Base-by-base conservation (phyloP, 2,113 vertebrate species). In the Tyrannus savana region DNA sequence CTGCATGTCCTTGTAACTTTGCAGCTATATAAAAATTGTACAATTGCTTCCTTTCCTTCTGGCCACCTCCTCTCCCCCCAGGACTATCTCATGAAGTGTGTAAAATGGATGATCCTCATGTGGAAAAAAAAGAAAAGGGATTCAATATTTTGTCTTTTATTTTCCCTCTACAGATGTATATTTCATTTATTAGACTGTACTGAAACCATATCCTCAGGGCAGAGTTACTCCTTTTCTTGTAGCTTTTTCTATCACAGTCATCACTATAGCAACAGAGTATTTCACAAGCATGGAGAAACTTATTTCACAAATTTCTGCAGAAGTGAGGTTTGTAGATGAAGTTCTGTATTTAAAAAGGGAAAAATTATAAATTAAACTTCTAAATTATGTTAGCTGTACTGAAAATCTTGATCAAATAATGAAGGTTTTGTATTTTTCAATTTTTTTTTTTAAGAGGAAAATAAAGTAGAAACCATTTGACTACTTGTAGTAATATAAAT, bases 151-250 rank as follows among this genome's bases (percentile, higher is more conserved):
- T 84, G 42, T 82, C 35, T 35, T 93, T 71, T 73, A 75, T 75
- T 90, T 93, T 85, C 58, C 39, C 33, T 92, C 72, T 90, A 73
- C 39, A 83, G 27, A 30, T 83, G 49, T 85, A 89, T 77, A 92
- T 83, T 90, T 94, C 33, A 84, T 90, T 95, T 96, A 83, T 94
- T 92, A 77, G 39, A 59, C 46, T 77, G 74, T 55, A 95, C 78
- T 92, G 79, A 84, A 93, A 41, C 63, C 19, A 42, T 84, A 47
- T 79, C 73, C 63, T 90, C 72, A 69, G 88, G 86, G 88, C 42
- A 81, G 55, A 81, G 59, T 47, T 68, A 56, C 78, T 82, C 37
- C 16, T 83, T 88, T 90, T 69, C 85, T 90, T 8, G 3, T 87
- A 58, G 50, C 15, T 76, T 92, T 95, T 86, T 80, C 79, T 81